phyloP scores from a whole-genome alignment of 2,888 invertebrate genomes.

The Tetranychus truncatus region DNA sequence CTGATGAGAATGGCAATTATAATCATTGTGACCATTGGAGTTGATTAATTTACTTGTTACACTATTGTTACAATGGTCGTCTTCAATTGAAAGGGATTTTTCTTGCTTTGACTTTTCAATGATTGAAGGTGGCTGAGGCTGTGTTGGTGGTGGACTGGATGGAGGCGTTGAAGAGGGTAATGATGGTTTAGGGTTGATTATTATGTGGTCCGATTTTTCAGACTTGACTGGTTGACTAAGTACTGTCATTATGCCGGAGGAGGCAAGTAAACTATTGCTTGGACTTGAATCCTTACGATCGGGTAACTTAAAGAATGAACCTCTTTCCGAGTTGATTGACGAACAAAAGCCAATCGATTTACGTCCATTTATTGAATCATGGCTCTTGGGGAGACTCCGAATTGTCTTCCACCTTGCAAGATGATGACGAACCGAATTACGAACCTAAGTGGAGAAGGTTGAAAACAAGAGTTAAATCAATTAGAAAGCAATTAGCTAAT shows the following conservation, averaged over 20 bases:
- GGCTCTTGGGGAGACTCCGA: constrained; percentile 18
- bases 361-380: not conserved
- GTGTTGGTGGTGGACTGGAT: not conserved
- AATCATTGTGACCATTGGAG: not conserved
- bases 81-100: not conserved
- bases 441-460: constrained; percentile 29
- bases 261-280: not conserved
- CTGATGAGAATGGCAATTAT: not conserved
- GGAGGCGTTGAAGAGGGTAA: not conserved
- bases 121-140: not conserved
- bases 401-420: constrained; percentile 52
- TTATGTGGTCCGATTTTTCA: not conserved
- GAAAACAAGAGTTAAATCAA: not conserved
- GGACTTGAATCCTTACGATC: not conserved
- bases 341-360: not conserved
- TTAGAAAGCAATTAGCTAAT: not conserved
- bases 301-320: not conserved
- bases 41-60: not conserved
- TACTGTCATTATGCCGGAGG: not conserved
- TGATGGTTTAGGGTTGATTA: not conserved
- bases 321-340: not conserved
- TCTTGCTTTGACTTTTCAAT: not conserved
- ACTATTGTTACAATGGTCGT: not conserved
- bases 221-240: not conserved
- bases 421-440: constrained; percentile 62